phyloP scores from a whole-genome alignment of 2,113 vertebrate genomes.

The Chloropsis hardwickii region DNA sequence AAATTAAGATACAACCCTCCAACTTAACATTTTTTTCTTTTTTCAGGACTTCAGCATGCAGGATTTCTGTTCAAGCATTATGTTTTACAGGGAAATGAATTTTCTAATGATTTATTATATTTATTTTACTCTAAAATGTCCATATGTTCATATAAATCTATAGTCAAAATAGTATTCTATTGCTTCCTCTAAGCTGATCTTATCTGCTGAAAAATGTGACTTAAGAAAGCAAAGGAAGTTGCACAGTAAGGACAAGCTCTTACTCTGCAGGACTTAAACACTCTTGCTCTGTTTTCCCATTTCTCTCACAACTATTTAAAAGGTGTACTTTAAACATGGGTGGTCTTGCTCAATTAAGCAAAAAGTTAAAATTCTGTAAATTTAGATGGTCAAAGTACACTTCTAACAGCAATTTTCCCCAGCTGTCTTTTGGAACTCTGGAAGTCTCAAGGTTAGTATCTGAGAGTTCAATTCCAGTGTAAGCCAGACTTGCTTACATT shows the following conservation, averaged over 20 bases:
- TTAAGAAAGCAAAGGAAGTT: neutral
- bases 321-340: neutral
- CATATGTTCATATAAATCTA: neutral
- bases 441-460: neutral
- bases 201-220: neutral
- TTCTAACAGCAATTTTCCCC: neutral
- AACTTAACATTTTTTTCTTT: neutral
- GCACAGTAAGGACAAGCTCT: neutral
- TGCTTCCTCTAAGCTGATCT: neutral
- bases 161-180: neutral
- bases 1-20: neutral
- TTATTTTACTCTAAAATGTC: neutral
- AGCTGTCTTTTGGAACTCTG: neutral
- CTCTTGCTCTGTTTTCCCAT: neutral
- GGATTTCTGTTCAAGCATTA: neutral
- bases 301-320: neutral
- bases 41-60: neutral
- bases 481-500: neutral
- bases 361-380: neutral
- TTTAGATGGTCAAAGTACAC: neutral
- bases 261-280: neutral
- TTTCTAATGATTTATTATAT: neutral
- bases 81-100: neutral
- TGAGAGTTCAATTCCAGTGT: neutral
- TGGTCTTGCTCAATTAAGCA: neutral